Conservation (phyloP, 2,113 vertebrate genomes). For the Daboia siamensis region DNA sequence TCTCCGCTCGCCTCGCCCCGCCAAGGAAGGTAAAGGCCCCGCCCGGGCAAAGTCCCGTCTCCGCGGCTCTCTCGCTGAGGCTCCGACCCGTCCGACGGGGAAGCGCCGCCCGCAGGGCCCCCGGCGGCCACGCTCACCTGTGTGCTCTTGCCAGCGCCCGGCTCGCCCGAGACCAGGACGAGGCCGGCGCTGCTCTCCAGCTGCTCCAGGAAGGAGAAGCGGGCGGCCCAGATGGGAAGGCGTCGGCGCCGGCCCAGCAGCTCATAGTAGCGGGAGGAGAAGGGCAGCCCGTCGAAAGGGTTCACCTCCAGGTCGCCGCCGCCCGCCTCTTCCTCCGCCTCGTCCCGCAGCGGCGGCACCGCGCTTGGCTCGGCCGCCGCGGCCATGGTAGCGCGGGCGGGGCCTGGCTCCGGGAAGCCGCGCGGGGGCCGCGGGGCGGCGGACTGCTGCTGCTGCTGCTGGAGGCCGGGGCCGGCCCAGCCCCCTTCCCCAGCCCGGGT, state of each 20-base stretch:
- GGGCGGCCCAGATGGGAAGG: constrained; percentile 82
- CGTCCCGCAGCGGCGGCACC: background rate
- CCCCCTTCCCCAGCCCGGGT: background rate
- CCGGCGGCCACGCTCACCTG: constrained; percentile 70
- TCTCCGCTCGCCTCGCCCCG: background rate
- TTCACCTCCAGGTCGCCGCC: constrained; percentile 85
- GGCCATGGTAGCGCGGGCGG: background rate
- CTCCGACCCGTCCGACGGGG: background rate
- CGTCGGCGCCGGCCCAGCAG: constrained; percentile 78
- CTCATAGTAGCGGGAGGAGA: constrained; percentile 89
- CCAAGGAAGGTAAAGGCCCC: background rate
- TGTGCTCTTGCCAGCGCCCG: constrained; percentile 88
- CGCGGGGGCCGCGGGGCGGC: background rate
- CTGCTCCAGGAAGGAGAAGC: constrained; percentile 81
- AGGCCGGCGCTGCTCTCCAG: constrained; percentile 78
- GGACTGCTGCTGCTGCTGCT: background rate
- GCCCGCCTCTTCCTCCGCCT: constrained; percentile 50
- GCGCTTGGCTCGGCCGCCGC: background rate
- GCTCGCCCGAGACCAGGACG: constrained; percentile 81
- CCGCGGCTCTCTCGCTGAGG: background rate
- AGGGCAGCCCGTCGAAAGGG: constrained; percentile 91
- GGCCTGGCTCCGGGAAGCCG: background rate
- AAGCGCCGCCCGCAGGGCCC: background rate
- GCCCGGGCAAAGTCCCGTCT: background rate
- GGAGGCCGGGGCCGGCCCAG: background rate